Evolutionary conservation across 2,113 vertebrate species (phyloP), one percentile per base, ranked within the genome.

Genomic region (Ammodramus savannarum): DNA sequence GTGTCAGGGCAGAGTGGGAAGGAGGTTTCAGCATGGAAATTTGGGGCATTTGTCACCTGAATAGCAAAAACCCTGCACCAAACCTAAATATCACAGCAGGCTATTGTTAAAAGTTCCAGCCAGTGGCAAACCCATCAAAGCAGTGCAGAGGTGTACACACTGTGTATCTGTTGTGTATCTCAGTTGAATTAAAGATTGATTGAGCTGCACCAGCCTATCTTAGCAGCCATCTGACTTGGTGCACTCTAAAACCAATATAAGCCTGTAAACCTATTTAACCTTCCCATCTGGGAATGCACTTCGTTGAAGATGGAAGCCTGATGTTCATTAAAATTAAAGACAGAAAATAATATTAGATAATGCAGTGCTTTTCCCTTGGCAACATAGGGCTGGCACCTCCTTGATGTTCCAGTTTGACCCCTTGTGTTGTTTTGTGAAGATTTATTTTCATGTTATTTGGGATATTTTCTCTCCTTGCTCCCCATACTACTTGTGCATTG

Each of bases 401-500:
- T 66, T 58, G n/a, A 26, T 43, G 31, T 65, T 91, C 32, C 22
- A 69, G 23, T 73, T 73, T 58, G 71, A 59, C 46, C 32, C 57
- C 66, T 46, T 77, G 21, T 58, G 52, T 25, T 69, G 22, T 76
- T 81, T 87, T 27, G 27, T 51, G 58, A 72, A 67, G 25, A 16
- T 31, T 58, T 76, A 20, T 76, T 95, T 94, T 75, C 17, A 10
- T 1, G 1, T 27, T 91, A 36, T 27, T 83, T 76, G 21, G 23
- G 26, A 23, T 85, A 49, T 48, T 79, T 76, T 81, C 44, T 85
- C 22, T 44, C 6, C 20, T 44, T 76, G 6, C 3, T 75, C 20
- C 6, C 17, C 0, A 0, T 44, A n/a, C 3, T n/a, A 23, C 5
- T 65, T 52, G 12, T 49, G 27, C 16, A 5, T 15, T 0, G 0